Conservation (phyloP, 2,888 invertebrate genomes). For the Dolomedes plantarius region DNA sequence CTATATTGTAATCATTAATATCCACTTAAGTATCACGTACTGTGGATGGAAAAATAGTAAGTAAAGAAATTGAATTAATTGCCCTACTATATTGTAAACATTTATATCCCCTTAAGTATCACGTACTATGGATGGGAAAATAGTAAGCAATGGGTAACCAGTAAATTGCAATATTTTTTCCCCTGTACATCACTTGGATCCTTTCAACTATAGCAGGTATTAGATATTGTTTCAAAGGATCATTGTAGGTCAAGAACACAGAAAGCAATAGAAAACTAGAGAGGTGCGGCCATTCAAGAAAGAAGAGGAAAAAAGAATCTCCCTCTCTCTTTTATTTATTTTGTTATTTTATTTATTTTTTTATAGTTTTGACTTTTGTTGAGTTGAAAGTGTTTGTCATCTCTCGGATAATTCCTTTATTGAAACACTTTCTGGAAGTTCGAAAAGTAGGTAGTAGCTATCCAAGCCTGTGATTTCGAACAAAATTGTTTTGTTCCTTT, state of each 20-base stretch:
- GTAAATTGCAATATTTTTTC: too few species aligned
- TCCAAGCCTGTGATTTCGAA: conserved; percentile 34
- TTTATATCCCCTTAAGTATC: too few species aligned
- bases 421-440: neutral
- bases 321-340: conserved; percentile 15
- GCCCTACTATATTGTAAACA: too few species aligned
- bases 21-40: too few species aligned
- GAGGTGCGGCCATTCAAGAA: conserved; percentile 6
- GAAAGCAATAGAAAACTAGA: neutral
- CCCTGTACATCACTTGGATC: too few species aligned
- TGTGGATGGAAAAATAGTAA: too few species aligned
- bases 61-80: too few species aligned
- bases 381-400: conserved; percentile 34
- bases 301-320: neutral
- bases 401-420: neutral
- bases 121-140: too few species aligned
- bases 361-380: conserved; percentile 19
- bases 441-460: neutral
- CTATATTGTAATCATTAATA: too few species aligned
- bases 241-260: conserved; percentile 49
- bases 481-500: conserved; percentile 35
- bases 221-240: conserved; percentile 23
- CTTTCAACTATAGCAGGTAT: neutral
- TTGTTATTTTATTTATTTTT: too few species aligned
- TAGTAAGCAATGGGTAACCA: too few species aligned